Evolutionary conservation across 2,797 vertebrate genomes (phyloP), one percentile per base, ranked within the genome.

Genomic region (Poecilia picta): DNA sequence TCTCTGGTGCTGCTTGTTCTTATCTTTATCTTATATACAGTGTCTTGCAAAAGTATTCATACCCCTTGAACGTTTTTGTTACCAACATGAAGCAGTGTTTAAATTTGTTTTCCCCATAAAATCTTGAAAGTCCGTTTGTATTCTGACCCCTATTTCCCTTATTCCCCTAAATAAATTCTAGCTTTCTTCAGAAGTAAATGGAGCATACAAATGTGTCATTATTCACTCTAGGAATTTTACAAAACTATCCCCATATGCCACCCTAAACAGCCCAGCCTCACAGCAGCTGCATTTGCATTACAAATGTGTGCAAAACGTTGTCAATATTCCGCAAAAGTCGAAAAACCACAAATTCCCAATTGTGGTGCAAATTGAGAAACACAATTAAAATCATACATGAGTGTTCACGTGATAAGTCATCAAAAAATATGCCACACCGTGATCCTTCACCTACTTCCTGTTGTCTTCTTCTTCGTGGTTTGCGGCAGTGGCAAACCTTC

Each of bases 1-100:
- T 91, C 89, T 91, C 36, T 25, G 23, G 84, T 86, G 5, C 53
- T 59, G 36, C 13, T 43, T 74, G 23, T 74, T 15, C 39, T 8
- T 28, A 18, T 18, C 72, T 81, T 73, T 66, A 70, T 75, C 72
- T 36, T 25, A 51, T 28, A 46, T 36, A 53, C 36, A 66, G 33
- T 10, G 18, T 57, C 20, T 51, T 51, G 8, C 20, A 51, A 23
- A 51, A 25, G 7, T 51, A 7, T 23, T 51, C 20, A 51, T 55
- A 25, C n/a, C 53, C 25, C 53, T 57, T 57, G 25, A 57, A 28
- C 0, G 0, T 57, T 13, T 12, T 57, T 57, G 10, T 55, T 55
- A n/a, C 53, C 51, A 3, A 53, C 51, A 11, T 10, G 20, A 28
- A 57, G 53, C 10, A 55, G 11, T 57, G 25, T 12, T 59, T 31